phyloP scores from a whole-genome alignment of 92 coral and sea anemone species.

The Porites evermanni region DNA sequence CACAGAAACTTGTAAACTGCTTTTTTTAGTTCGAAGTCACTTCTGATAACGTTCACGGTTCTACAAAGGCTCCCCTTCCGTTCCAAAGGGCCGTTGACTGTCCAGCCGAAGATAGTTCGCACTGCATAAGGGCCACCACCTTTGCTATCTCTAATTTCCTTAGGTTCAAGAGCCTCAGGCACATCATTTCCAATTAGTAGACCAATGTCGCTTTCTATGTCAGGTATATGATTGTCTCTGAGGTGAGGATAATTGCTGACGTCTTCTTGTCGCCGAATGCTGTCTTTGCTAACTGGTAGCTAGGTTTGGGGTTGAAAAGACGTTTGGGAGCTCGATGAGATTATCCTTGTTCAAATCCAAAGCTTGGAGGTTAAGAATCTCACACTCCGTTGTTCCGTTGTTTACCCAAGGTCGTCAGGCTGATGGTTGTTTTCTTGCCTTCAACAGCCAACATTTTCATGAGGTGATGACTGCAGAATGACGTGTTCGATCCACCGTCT shows the following conservation, averaged over 20 bases:
- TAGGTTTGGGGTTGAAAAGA: conserved; percentile 50
- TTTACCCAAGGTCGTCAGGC: conserved; percentile 38
- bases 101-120: conserved; percentile 28
- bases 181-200: conserved; percentile 46
- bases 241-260: background rate
- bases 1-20: conserved; percentile 24
- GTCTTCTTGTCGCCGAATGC: background rate
- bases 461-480: conserved; percentile 42
- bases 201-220: conserved; percentile 25
- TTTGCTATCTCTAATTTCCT: background rate
- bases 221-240: conserved; percentile 15
- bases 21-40: background rate
- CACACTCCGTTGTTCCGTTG: conserved; percentile 11
- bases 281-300: conserved; percentile 63
- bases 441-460: background rate
- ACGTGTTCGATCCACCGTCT: conserved; percentile 46
- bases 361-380: conserved; percentile 23
- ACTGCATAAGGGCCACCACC: conserved; percentile 35
- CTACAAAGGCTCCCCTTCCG: background rate
- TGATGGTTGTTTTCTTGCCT: conserved; percentile 12
- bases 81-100: conserved; percentile 40
- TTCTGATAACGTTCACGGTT: background rate
- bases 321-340: conserved; percentile 22
- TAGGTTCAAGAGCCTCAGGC: conserved; percentile 47
- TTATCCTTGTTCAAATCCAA: conserved; percentile 6